Conservation (phyloP, 2,113 vertebrate species). For the Meles meles region DNA sequence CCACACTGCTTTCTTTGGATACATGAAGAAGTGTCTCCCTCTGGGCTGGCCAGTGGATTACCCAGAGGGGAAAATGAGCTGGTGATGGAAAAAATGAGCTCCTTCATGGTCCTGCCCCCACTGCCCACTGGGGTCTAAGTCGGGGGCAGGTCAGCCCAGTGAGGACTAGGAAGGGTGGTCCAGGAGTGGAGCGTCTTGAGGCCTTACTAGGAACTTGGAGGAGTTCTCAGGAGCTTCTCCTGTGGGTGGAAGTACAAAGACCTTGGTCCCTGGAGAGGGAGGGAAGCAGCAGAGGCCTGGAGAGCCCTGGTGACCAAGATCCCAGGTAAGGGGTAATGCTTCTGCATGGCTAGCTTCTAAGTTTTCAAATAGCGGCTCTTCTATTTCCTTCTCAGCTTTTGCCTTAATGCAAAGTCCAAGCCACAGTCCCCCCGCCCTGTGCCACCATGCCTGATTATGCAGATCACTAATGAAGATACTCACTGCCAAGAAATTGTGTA, state of each 20-base stretch:
- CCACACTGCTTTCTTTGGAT: neutral
- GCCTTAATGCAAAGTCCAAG: neutral
- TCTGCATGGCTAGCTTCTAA: neutral
- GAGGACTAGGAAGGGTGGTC: neutral
- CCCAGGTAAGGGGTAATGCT: neutral
- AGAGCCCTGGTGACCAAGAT: neutral
- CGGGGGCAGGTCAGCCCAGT: neutral
- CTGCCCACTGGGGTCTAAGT: neutral
- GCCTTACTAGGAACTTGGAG: neutral
- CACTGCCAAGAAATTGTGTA: constrained; percentile 90
- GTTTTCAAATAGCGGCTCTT: neutral
- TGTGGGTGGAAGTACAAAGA: neutral
- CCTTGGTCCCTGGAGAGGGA: neutral
- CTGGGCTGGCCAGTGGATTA: too few relatives aligned
- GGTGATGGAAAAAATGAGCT: neutral
- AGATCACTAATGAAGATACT: constrained; percentile 58
- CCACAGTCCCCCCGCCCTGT: neutral
- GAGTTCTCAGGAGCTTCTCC: too few relatives aligned
- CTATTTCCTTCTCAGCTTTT: neutral
- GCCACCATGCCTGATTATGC: neutral
- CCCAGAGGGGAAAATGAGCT: neutral
- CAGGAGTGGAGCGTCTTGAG: neutral
- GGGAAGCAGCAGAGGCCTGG: neutral
- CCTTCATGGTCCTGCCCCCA: neutral
- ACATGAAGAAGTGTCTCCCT: neutral